Percentiles rank a stretch among this genome's conserved stretches.
Conservation (phyloP, 2,113 vertebrate genomes). For the Sturnira hondurensis region DNA sequence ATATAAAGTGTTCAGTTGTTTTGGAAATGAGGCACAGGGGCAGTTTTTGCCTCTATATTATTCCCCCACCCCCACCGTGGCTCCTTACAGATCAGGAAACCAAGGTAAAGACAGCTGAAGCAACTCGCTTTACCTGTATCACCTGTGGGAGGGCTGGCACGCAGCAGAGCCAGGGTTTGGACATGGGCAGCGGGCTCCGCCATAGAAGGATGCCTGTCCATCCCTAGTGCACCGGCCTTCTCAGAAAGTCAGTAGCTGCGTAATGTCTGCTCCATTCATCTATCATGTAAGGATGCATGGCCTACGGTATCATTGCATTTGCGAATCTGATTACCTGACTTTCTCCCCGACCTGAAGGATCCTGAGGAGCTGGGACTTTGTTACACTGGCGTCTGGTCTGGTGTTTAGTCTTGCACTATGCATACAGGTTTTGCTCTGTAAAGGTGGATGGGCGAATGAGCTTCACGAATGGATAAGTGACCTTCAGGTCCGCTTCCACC, state of each 20-base stretch:
- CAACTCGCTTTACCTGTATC: not conserved
- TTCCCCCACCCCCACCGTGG: too few relatives aligned
- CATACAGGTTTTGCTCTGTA: not conserved
- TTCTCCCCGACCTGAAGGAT: not conserved
- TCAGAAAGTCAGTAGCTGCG: not conserved
- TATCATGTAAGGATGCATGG: not conserved
- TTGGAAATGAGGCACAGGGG: not conserved
- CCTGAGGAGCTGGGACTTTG: not conserved
- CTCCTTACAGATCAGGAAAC: not conserved
- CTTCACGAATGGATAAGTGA: not conserved
- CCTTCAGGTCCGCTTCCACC: not conserved
- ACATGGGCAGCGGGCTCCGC: not conserved
- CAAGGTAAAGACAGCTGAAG: not conserved
- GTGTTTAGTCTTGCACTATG: not conserved
- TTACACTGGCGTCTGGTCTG: not conserved
- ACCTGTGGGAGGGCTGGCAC: not conserved
- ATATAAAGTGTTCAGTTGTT: not conserved
- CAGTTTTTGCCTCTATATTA: not conserved
- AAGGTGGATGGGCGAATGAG: not conserved
- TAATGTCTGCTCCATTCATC: not conserved
- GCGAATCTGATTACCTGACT: not conserved
- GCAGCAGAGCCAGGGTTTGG: not conserved
- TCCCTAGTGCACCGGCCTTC: not conserved
- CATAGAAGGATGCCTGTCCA: accelerated
- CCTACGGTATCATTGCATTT: not conserved